A percentile compares a stretch with the other conserved stretches of the same genome.
Evolutionary conservation across 1,140 invertebrate genomes (phyloP).

Genomic region (Meteorus sp.): DNA sequence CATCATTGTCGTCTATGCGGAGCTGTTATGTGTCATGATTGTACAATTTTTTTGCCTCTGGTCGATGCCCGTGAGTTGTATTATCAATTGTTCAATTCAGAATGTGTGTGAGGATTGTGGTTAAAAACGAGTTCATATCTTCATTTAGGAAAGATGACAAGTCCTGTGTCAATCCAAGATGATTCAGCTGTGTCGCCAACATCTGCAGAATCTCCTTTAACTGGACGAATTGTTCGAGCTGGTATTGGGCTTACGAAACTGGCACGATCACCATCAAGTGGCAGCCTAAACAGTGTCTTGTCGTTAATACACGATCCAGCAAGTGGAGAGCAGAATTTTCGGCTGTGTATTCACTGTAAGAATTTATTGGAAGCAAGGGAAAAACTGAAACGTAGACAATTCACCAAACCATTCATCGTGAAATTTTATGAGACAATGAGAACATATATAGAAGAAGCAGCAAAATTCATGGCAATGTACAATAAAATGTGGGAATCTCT

Average conservation of each 20-base stretch:
- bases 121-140: background rate
- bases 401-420: constrained; percentile 76
- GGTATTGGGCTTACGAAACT: constrained; percentile 56
- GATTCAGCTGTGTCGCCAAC: constrained; percentile 49
- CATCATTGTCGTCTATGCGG: constrained; percentile 98
- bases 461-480: constrained; percentile 78
- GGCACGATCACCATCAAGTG: constrained; percentile 54
- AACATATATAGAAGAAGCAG: constrained; percentile 74
- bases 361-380: constrained; percentile 79
- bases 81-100: background rate
- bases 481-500: constrained; percentile 78
- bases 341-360: constrained; percentile 83
- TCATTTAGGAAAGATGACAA: constrained; percentile 64
- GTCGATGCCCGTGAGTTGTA: constrained; percentile 77
- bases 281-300: constrained; percentile 58
- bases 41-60: constrained; percentile 86
- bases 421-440: constrained; percentile 83
- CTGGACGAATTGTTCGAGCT: constrained; percentile 61
- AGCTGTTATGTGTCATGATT: constrained; percentile 91
- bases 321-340: constrained; percentile 66
- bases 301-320: constrained; percentile 59
- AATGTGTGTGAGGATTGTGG: no score
- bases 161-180: constrained; percentile 56
- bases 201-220: constrained; percentile 39
- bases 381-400: constrained; percentile 77